Percentiles rank a stretch among this genome's conserved stretches.
These are phyloP conservation scores for Rhyacichthys aspro DNA, from an alignment of 2,797 vertebrate genomes.

Conservation along the genomic window DNA sequence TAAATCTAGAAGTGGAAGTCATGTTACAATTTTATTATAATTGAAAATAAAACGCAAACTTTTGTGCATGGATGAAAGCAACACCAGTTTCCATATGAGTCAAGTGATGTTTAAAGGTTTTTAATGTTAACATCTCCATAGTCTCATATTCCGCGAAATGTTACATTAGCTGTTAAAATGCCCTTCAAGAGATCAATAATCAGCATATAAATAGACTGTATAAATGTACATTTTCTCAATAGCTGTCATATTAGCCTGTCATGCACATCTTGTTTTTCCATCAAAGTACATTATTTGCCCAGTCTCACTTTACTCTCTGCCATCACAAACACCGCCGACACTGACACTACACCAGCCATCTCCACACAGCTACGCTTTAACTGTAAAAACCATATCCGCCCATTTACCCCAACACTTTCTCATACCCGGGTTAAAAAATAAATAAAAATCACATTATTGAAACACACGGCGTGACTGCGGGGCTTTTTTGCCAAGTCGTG, in stretches of 20 bases:
- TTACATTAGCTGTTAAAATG: background rate
- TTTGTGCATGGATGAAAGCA: too few species aligned
- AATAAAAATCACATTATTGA: constrained; percentile 49
- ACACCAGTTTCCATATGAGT: too few species aligned
- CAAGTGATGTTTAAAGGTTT: background rate
- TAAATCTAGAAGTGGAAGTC: too few species aligned
- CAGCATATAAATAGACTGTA: background rate
- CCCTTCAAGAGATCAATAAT: background rate
- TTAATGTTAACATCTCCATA: background rate
- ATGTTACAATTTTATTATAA: too few species aligned
- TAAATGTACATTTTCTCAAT: background rate
- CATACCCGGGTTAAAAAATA: constrained; percentile 43
- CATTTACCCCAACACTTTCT: constrained; percentile 44
- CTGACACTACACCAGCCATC: constrained; percentile 28
- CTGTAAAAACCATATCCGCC: constrained; percentile 41
- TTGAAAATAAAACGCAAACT: too few species aligned
- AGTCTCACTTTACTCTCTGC: constrained; percentile 8
- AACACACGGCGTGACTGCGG: constrained; percentile 20
- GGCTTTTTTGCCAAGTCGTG: constrained; percentile 9
- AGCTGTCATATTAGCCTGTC: background rate
- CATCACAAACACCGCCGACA: background rate
- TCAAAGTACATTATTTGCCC: background rate
- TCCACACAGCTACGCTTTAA: constrained; percentile 34
- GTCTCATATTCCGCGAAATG: background rate
- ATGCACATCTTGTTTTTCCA: constrained; percentile 4